These are phyloP conservation scores for Gambusia holbrooki DNA, from an alignment of 2,113 vertebrate genomes.

Conservation along the genomic window DNA sequence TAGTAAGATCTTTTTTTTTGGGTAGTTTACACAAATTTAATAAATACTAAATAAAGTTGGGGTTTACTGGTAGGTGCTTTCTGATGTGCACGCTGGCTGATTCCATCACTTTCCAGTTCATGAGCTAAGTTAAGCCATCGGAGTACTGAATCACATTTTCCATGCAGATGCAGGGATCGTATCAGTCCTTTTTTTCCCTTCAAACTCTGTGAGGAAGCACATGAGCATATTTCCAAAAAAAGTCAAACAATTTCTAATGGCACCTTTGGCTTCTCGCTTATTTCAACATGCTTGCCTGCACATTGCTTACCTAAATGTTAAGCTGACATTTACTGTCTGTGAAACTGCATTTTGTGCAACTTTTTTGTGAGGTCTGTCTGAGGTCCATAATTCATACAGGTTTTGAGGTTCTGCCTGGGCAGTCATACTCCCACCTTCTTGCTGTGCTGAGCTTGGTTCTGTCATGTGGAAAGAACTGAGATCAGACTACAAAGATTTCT, in stretches of 20 bases:
- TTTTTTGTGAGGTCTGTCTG: constrained; percentile 4
- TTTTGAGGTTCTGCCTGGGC: constrained; percentile 10
- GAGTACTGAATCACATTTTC: constrained; percentile 5
- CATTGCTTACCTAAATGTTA: constrained; percentile 20
- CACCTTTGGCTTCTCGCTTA: neutral
- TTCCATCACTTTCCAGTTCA: neutral
- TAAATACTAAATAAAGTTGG: constrained; percentile 3
- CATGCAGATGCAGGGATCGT: neutral
- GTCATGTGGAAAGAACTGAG: constrained; percentile 26
- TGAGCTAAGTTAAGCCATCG: constrained; percentile 1
- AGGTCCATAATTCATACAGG: neutral
- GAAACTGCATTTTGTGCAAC: constrained; percentile 29
- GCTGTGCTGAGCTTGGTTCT: constrained; percentile 33
- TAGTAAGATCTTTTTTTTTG: neutral
- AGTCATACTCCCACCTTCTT: constrained; percentile 17
- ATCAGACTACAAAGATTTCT: constrained; percentile 12
- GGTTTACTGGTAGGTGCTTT: neutral
- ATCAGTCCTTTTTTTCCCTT: constrained; percentile 17
- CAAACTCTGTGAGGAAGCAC: constrained; percentile 13
- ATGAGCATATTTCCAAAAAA: constrained; percentile 25
- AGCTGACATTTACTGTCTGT: constrained; percentile 23
- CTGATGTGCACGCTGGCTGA: constrained; percentile 2
- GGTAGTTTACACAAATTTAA: constrained; percentile 17
- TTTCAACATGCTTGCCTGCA: constrained; percentile 28
- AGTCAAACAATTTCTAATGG: constrained; percentile 19